Base-by-base conservation (phyloP, 2,113 vertebrate genomes). In the Pica pica region DNA sequence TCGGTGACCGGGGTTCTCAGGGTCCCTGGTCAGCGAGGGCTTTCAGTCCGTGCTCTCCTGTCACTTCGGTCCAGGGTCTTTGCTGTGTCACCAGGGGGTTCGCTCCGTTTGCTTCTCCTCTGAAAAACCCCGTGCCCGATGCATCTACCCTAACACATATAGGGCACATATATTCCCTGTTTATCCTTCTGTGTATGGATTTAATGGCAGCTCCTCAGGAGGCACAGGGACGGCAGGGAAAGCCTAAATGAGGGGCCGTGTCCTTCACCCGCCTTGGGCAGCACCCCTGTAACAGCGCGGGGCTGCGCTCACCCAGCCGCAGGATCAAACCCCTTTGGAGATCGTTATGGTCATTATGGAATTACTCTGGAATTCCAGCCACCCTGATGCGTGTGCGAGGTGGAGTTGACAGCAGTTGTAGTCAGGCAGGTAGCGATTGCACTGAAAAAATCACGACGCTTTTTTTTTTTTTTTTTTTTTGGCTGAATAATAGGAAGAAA, bases 121-220 rank as follows among this genome's bases (percentile, higher is more conserved):
- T 37, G 71, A 5, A 46, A 74, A 74, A 2, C 60, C 1, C 65
- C 4, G 11, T 23, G 33, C 30, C 47, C 27, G 15, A 0, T 9
- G 2, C 6, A 0, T 1, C 1, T 9, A 16, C 4, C 67, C 42
- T 6, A 2, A 1, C 3, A 11, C 16, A 30, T 7, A 13, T 0
- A 27, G 50, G 1, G 22, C 50, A 0, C 20, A 0, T 7, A 3
- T 1, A 6, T 41, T 39, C 22, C 11, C 16, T 5, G 27, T 2
- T 3, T 8, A 1, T 16, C 9, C 42, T 24, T 27, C 9, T 5
- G 6, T 5, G 0, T 2, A 0, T 5, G 12, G 33, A 1, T 37
- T 44, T 26, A 7, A 70, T 22, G 76, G 37, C 63, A 93, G 83
- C 7, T 60, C 64, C 88, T 67, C 56, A 0, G 3, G 73, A 60